Evolutionary conservation across 2,888 invertebrate genomes (phyloP).

Genomic region (Drosophila falleni): DNA sequence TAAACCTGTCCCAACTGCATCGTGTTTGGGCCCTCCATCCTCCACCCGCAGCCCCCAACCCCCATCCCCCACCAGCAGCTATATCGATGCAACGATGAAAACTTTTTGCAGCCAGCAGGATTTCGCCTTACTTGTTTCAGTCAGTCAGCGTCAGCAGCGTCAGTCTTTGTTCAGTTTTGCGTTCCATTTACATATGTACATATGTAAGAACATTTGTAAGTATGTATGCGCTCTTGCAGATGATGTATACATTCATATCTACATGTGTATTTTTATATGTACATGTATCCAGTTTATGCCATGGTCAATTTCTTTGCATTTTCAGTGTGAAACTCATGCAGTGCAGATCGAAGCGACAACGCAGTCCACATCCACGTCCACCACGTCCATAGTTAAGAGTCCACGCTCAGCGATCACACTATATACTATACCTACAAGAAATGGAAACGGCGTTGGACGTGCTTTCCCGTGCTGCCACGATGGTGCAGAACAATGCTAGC

Average conservation of each 20-base stretch:
- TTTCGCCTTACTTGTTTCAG: constrained; percentile 75
- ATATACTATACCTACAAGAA: constrained; percentile 14
- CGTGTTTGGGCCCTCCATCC: constrained; percentile 70
- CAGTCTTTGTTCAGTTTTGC: constrained; percentile 73
- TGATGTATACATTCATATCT: constrained; percentile 53
- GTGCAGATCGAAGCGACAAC: constrained; percentile 65
- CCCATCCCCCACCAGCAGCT: constrained; percentile 36
- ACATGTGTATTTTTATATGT: constrained; percentile 7
- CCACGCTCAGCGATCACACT: constrained; percentile 20
- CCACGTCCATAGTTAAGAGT: constrained; percentile 35
- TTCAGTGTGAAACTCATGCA: constrained; percentile 76
- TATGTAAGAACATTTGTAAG: constrained; percentile 6
- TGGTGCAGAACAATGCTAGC: constrained; percentile 91
- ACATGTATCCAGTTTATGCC: constrained; percentile 56
- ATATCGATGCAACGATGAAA: constrained; percentile 52
- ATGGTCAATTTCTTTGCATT: constrained; percentile 71
- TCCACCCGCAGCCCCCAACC: constrained; percentile 51
- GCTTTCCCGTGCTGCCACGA: constrained; percentile 94
- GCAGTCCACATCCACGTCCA: constrained; percentile 60
- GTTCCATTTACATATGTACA: constrained; percentile 68
- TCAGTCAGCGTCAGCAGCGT: constrained; percentile 52
- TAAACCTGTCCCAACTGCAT: constrained; percentile 81
- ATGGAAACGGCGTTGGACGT: constrained; percentile 95
- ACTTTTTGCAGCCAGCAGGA: constrained; percentile 71
- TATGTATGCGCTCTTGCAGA: constrained; percentile 28